phyloP scores from a whole-genome alignment of 2,888 invertebrate genomes.

The Metallyticus violacea region DNA sequence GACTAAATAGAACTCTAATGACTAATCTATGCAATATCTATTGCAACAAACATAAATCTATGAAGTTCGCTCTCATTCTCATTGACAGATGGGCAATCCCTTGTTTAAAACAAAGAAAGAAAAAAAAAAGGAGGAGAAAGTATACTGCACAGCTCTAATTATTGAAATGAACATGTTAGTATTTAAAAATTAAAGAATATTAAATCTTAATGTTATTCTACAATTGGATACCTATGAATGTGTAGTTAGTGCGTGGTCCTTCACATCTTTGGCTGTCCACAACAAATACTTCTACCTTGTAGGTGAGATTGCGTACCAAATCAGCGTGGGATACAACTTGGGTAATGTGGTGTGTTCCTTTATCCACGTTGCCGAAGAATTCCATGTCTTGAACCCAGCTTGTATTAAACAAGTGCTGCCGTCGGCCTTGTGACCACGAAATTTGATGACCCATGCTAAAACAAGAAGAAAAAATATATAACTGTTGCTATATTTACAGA shows the following conservation, averaged over 20 bases:
- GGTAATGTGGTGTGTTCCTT: not conserved
- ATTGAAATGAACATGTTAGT: too few species aligned
- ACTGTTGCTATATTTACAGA: too few species aligned
- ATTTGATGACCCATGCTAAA: not conserved
- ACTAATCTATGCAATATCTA: too few species aligned
- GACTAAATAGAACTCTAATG: too few species aligned
- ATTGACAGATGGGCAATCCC: too few species aligned
- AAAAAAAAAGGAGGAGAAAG: too few species aligned
- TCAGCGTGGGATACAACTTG: not conserved
- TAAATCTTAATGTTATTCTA: not conserved
- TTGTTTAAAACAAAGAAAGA: too few species aligned
- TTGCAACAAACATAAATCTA: too few species aligned
- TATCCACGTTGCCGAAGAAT: not conserved
- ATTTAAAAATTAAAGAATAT: too few species aligned
- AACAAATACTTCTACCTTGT: conserved; percentile 13
- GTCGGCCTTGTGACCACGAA: not conserved
- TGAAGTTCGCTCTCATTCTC: too few species aligned
- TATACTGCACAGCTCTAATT: too few species aligned
- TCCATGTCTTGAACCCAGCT: not conserved
- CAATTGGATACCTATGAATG: not conserved
- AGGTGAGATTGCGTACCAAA: not conserved
- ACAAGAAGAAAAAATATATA: not conserved
- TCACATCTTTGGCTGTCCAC: not conserved
- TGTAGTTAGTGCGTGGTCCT: not conserved
- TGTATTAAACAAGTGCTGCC: not conserved